Evolutionary conservation across 2,797 vertebrate genomes (phyloP), one percentile per base, ranked within the genome.

Genomic region (Dipus sagitta): DNA sequence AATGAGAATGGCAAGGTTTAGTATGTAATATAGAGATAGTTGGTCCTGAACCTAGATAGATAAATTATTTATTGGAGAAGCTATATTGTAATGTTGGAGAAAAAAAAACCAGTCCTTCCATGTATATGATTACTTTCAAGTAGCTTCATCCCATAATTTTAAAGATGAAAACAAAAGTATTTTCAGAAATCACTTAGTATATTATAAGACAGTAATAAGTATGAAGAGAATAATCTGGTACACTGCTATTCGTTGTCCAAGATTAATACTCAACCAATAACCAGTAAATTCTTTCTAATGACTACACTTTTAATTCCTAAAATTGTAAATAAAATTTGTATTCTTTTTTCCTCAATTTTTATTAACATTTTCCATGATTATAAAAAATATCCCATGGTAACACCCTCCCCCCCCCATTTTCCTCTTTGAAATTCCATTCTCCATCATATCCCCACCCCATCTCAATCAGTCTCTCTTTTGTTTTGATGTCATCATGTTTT

Each of bases 241-340:
- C 42, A 70, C 47, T 42, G 62, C 34, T 91, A 21, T 75, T 52
- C 84, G 65, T 58, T 28, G 18, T 70, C 26, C 18, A 84, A 77
- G 58, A 67, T 80, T 80, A 87, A 75, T 75, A 75, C 5, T 75
- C 60, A 83, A 78, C 24, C n/a, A 67, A 58, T 10, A 82, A 78
- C 67, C 82, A 84, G 10, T 75, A 34, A 34, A 90, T 67, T 83
- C 34, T 82, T 78, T 89, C 24, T 86, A 88, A 83, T 23, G 60
- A 15, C 26, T 84, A 87, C 72, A 79, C 15, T 17, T 62, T 30
- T 62, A 28, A 62, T 20, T 71, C 11, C 34, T 81, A 32, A 90
- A 90, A 77, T 32, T 90, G 4, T 81, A 77, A 84, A 74, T 80
- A 92, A 90, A 67, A 80, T 70, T 76, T 26, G 24, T 70, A 60